These are phyloP conservation scores for Steinernema carpocapsae DNA, from an alignment of 2,888 invertebrate species.

Conservation along the genomic window DNA sequence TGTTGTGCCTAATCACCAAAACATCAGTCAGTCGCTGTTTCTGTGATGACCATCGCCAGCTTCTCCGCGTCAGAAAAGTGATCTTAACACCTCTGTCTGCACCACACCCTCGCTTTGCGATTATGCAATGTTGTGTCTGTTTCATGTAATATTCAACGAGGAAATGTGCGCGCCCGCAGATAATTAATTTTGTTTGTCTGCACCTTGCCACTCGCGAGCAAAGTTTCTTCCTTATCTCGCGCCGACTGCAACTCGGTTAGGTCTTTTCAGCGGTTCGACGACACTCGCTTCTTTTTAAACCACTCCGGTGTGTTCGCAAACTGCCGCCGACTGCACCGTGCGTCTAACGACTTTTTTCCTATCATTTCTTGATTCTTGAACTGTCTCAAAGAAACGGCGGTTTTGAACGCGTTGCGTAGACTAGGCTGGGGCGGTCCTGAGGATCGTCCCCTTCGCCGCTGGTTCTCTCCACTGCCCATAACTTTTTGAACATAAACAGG, in stretches of 20 bases:
- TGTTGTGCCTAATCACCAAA: conserved; percentile 8
- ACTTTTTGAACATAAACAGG: no score
- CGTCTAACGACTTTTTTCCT: neutral
- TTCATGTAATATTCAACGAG: no score
- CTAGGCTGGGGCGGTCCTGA: no score
- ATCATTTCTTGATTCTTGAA: neutral
- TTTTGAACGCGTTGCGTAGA: no score
- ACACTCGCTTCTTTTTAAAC: neutral
- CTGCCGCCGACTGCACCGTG: neutral
- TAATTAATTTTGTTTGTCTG: conserved; percentile 9
- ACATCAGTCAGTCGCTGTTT: conserved; percentile 6
- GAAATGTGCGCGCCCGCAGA: neutral
- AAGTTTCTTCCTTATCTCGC: neutral
- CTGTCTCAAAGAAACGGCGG: no score
- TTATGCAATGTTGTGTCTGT: no score
- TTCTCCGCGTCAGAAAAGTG: neutral
- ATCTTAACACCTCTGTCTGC: neutral
- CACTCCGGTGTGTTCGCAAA: neutral
- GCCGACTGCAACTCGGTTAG: neutral
- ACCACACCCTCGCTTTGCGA: no score
- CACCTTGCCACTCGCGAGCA: neutral
- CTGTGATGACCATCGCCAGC: neutral
- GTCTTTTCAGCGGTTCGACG: neutral
- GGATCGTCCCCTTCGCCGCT: no score
- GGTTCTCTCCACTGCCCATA: no score